phyloP scores from a whole-genome alignment of 2,113 vertebrate genomes.

The Gnathonemus echidnorhynchus region DNA sequence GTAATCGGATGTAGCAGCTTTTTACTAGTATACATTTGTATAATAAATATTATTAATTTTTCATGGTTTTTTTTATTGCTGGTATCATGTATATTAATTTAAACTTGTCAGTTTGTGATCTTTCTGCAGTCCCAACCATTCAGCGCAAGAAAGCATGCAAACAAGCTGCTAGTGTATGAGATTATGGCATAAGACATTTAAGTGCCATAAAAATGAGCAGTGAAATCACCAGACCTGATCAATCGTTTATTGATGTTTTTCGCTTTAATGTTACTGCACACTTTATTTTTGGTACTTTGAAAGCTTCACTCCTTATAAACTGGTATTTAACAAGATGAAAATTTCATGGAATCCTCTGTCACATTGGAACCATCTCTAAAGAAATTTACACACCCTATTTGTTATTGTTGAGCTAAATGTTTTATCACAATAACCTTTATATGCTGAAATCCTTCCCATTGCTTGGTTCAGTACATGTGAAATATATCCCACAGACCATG shows the following conservation, averaged over 20 bases:
- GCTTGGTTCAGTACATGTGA: conserved; percentile 14
- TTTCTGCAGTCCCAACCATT: background rate
- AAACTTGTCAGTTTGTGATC: background rate
- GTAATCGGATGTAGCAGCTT: conserved; percentile 69
- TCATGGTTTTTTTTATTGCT: conserved; percentile 37
- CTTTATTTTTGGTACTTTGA: background rate
- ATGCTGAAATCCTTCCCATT: background rate
- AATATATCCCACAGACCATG: conserved; percentile 11
- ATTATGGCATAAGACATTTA: background rate
- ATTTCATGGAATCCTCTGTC: background rate
- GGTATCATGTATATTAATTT: background rate
- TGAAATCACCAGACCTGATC: background rate
- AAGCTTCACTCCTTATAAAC: background rate
- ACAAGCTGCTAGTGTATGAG: background rate
- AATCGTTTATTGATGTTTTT: background rate
- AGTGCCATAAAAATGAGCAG: background rate
- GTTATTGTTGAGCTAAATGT: background rate
- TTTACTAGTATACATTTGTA: conserved; percentile 60
- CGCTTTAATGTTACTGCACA: background rate
- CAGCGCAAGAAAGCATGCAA: background rate
- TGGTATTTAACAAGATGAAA: background rate
- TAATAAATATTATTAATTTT: conserved; percentile 60
- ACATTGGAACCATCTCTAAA: background rate
- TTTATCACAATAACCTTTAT: background rate
- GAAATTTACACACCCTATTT: background rate